Conservation (phyloP, 2,888 invertebrate species). For the Sarcophaga subvicina region DNA sequence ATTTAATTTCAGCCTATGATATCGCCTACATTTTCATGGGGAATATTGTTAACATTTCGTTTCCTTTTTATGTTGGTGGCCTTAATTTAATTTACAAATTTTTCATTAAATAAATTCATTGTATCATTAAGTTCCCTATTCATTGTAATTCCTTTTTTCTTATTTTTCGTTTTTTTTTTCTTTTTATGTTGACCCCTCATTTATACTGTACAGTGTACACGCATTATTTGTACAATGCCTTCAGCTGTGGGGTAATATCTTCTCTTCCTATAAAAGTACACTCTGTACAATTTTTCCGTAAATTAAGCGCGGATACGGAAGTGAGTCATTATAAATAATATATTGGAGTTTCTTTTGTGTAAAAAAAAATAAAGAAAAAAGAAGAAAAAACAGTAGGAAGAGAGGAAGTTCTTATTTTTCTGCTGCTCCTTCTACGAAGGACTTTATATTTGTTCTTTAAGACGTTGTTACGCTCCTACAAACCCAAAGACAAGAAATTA, state of each 20-base stretch:
- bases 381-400: not conserved
- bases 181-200: not conserved
- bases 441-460: slow-evolving; percentile 12
- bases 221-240: slow-evolving; percentile 60
- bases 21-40: not conserved
- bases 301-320: slow-evolving; percentile 69
- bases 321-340: slow-evolving; percentile 70
- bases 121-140: slow-evolving; percentile 39
- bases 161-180: not conserved
- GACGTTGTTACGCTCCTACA: slow-evolving; percentile 12
- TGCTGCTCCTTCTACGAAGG: slow-evolving; percentile 4
- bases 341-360: slow-evolving; percentile 59
- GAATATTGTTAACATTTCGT: not conserved
- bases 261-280: not conserved
- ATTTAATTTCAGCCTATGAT: no score
- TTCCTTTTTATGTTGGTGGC: not conserved
- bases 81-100: slow-evolving; percentile 51
- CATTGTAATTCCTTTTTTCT: not conserved
- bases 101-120: slow-evolving; percentile 57
- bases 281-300: slow-evolving; percentile 43
- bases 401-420: slow-evolving; percentile 59
- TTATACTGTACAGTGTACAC: slow-evolving; percentile 25
- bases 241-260: slow-evolving; percentile 28
- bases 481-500: not conserved
- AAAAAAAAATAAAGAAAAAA: not conserved